Base-by-base conservation (phyloP, 2,113 vertebrate genomes). In the Bubo bubo region DNA sequence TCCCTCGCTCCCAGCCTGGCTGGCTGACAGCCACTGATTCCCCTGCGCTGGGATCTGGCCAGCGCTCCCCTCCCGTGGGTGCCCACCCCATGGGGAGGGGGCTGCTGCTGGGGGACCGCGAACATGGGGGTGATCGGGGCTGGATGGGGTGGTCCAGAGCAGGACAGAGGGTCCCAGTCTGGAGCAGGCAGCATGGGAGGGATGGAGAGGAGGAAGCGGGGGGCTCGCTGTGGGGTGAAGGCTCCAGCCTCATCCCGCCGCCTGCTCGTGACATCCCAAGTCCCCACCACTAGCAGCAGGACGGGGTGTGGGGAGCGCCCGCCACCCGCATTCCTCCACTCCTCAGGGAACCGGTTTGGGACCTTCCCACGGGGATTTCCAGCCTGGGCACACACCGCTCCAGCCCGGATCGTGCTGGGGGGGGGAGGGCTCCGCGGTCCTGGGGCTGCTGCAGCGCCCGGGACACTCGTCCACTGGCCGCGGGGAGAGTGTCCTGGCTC, bases 351-450 rank as follows among this genome's bases (percentile, higher is more conserved):
- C 88, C 2, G 16, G 20, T 72, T 45, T 1, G 92, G 95, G 95
- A 73, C 41, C n/a, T 95, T 95, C 94, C 95, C 96, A 84, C 59
- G 96, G 96, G 96, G 96, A 93, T 97, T 97, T 97, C 96, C 95
- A 97, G 93, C 63, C 59, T 73, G 92, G 94, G 95, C 95, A 91
- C 83, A 60, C 93, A 73, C 10, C 1, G 27, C 76, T 74, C 30
- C 32, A 8, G 47, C 37, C 64, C 10, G 7, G 45, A 49, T 45
- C 1, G 3, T 39, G 75, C 79, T 15, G 49, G 28, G 27, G 7
- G 35, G 13, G 47, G 14, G 53, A 35, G n/a, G 12, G 14, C 2
- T 12, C 6, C 8, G 9, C 8, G 23, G 55, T 45, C 73, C 87
- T 83, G 53, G 77, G 60, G 47, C 60, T 9, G 14, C 43, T 41